Base-by-base conservation (phyloP, 2,888 invertebrate genomes). In the Philopedon plagiatum region DNA sequence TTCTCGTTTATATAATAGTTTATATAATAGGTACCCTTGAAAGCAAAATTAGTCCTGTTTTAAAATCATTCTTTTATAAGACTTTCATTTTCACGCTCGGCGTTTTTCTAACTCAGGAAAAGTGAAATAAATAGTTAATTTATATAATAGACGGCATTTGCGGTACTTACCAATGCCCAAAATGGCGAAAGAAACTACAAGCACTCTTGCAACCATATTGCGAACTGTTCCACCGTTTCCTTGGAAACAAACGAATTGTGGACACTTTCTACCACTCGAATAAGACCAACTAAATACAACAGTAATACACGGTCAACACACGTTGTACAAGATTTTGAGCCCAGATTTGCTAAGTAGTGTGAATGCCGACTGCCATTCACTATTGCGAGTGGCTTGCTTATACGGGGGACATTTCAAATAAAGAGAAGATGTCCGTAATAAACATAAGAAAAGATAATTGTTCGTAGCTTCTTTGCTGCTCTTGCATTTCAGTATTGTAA, bases 191-290 rank as follows among this genome's bases (percentile, higher is more conserved):
- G 63, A 64, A 58, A 73, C 60, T 60, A 73, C 69, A 26, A 61
- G 54, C 64, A 65, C 65, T 63, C 57, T 21, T 39, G 61, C 64
- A 34, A 60, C 60, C 73, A 73, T 73, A 68, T 73, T 69, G 73
- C 73, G 39, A 69, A 65, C 73, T 73, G 65, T 62, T 37, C 39
- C 34, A 39, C 32, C 23, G 54, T 71, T 66, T 66, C 71, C 57
- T 71, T 60, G 65, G 65, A 63, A 56, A 71, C 73, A 57, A n/a
- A 62, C 44, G 15, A 15, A 61, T 63, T 57, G 63, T 70, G 32
- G 58, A 61, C 72, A 72, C 72, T 72, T 72, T 72, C 72, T 72
- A 72, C 72, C 46, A 39, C 71, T 71, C 54, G 51, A 44, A 46
- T 62, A 72, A 67, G 39, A 67, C 41, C 71, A 66, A 71, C 66